Base-by-base conservation (phyloP, 2,888 invertebrate genomes). In the Podabrus alpinus region DNA sequence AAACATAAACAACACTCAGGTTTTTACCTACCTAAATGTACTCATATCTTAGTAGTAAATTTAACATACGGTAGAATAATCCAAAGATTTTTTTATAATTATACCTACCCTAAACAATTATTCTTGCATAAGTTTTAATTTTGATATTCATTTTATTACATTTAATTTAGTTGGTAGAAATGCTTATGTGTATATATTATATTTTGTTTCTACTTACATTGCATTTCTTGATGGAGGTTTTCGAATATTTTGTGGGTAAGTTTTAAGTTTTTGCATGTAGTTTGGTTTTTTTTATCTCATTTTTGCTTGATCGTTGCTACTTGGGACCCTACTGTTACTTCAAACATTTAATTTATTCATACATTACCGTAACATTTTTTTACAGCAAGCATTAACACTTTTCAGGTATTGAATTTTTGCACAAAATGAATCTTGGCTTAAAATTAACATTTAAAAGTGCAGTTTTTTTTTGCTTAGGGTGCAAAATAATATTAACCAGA, bases 201-300 rank as follows among this genome's bases (percentile, higher is more conserved):
- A 79, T 82, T 45, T 45, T 45, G 45, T 45, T 83, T 82, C 79
- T 84, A 84, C 80, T 84, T 84, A 83, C 85, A 81, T 83, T 83
- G 83, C 84, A 80, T 82, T 83, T 82, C 83, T 79, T 83, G 85
- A 82, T 81, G 85, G 85, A 83, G 83, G 82, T 83, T 85, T 81
- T 83, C 84, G 81, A 80, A 79, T 82, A 75, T 79, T 77, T 77
- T 77, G 78, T 79, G 79, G 76, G 86, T 86, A 86, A 86, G 86
- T 86, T 84, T 83, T 82, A 77, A 79, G 82, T 84, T 79, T 81
- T 69, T 80, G 77, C 73, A 75, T 74, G 82, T 83, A 82, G 79
- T 79, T 88, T 88, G 62, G 19, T 68, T 59, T 69, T 29, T 60
- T 68, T 66, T 59, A 61, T 45, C 45, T n/a, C 45, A 45, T 45